A percentile compares a stretch with the other conserved stretches of the same genome.
phyloP scores from a whole-genome alignment of 2,797 vertebrate genomes.

The Anas acuta region DNA sequence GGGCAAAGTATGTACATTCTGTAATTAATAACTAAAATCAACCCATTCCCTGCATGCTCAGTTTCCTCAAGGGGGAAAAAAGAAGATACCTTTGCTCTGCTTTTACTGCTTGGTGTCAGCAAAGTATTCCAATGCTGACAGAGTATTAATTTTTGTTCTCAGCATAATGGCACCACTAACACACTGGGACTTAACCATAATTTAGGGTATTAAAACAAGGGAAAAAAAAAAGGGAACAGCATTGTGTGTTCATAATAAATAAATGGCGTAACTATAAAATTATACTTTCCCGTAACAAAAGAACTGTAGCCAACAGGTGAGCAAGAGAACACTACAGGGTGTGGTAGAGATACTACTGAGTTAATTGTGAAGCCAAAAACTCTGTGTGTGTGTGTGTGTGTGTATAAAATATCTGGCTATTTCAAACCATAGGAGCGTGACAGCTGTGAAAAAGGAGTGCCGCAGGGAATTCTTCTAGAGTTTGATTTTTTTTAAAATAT shows the following conservation, averaged over 20 bases:
- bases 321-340: slow-evolving; percentile 82
- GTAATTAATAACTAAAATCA: slow-evolving; percentile 74
- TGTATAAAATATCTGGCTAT: slow-evolving; percentile 62
- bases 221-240: neutral
- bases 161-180: slow-evolving; percentile 36
- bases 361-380: slow-evolving; percentile 86
- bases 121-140: slow-evolving; percentile 43
- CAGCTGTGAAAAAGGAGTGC: slow-evolving; percentile 95
- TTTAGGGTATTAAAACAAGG: slow-evolving; percentile 44
- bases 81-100: slow-evolving; percentile 14
- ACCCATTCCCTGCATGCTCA: slow-evolving; percentile 7
- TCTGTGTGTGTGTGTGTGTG: neutral
- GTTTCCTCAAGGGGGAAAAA: slow-evolving; percentile 7
- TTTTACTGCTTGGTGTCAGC: slow-evolving; percentile 57
- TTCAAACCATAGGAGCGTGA: slow-evolving; percentile 91
- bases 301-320: slow-evolving; percentile 85
- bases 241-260: slow-evolving; percentile 52
- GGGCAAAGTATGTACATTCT: slow-evolving; percentile 55
- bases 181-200: slow-evolving; percentile 41
- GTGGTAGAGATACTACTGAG: slow-evolving; percentile 89
- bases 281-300: slow-evolving; percentile 71
- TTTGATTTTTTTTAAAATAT: slow-evolving; percentile 86
- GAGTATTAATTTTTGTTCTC: slow-evolving; percentile 58
- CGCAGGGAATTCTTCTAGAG: slow-evolving; percentile 88
- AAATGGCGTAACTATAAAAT: slow-evolving; percentile 36